Conservation (phyloP, 2,113 vertebrate genomes). For the Aegithalos caudatus region DNA sequence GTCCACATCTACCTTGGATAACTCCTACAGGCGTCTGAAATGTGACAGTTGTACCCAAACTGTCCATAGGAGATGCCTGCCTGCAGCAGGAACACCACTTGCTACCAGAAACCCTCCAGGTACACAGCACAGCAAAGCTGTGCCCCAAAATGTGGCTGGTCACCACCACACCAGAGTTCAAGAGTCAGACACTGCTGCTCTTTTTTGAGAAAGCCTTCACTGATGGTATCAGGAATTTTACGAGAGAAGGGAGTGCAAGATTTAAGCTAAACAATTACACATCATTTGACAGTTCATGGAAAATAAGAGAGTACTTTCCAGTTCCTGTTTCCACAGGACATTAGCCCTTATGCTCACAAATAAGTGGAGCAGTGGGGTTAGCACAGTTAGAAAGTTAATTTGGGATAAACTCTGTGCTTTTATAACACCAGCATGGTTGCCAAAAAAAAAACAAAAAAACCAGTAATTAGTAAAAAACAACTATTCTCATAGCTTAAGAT, state of each 20-base stretch:
- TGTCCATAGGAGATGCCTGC: accelerated
- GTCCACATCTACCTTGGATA: not conserved
- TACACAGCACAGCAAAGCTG: accelerated
- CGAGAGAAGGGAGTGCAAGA: not conserved
- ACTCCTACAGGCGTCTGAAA: not conserved
- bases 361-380: not conserved
- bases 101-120: not conserved
- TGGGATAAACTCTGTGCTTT: not conserved
- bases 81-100: not conserved
- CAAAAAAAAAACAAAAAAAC: too few relatives aligned
- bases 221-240: not conserved
- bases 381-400: not conserved
- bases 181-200: not conserved
- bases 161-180: not conserved
- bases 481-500: not conserved
- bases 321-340: not conserved
- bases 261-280: not conserved
- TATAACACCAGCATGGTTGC: not conserved
- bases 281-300: not conserved
- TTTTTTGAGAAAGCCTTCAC: not conserved
- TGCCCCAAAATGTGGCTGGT: not conserved
- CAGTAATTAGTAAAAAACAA: not conserved
- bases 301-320: not conserved
- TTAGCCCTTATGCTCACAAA: not conserved
- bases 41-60: accelerated